A percentile compares a stretch with the other conserved stretches of the same genome.
phyloP scores from a whole-genome alignment of 1,140 invertebrate species.

The Acyrthosiphon pisum region DNA sequence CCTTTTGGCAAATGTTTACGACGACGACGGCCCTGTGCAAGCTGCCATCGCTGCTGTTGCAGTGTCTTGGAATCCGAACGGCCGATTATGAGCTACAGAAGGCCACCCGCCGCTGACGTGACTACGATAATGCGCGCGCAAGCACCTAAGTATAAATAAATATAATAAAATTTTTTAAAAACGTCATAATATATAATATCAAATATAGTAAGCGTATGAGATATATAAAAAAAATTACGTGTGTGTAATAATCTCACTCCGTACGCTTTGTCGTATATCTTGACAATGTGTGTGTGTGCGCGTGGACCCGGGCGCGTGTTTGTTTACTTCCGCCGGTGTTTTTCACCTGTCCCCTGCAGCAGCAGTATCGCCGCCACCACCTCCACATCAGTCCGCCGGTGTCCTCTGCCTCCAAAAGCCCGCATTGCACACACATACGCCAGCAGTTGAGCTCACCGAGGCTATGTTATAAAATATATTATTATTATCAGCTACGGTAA shows the following conservation, averaged over 20 bases:
- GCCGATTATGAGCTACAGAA: constrained; percentile 8
- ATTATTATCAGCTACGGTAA: neutral
- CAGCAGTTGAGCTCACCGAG: no score
- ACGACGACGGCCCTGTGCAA: neutral
- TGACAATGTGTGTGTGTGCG: neutral
- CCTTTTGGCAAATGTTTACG: constrained; percentile 23
- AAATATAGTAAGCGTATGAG: neutral
- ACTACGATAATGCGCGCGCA: constrained; percentile 23
- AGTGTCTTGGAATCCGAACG: constrained; percentile 50
- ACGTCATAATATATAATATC: neutral
- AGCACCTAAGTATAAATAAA: constrained; percentile 36
- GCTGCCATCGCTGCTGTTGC: neutral
- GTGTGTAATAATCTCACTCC: constrained; percentile 26
- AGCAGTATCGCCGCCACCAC: neutral
- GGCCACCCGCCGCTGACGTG: constrained; percentile 34
- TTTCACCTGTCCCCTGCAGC: constrained; percentile 20
- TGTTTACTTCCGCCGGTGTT: constrained; percentile 52
- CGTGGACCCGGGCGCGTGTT: neutral
- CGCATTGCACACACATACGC: neutral
- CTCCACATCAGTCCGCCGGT: no score
- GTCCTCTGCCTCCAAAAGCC: no score
- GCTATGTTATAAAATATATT: no score
- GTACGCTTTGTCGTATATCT: neutral
- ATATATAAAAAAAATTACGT: neutral
- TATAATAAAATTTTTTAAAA: constrained; percentile 14